Percentiles rank a stretch among this genome's conserved stretches.
Conservation (phyloP, 1,140 invertebrate species). For the Drosophila prosaltans region DNA sequence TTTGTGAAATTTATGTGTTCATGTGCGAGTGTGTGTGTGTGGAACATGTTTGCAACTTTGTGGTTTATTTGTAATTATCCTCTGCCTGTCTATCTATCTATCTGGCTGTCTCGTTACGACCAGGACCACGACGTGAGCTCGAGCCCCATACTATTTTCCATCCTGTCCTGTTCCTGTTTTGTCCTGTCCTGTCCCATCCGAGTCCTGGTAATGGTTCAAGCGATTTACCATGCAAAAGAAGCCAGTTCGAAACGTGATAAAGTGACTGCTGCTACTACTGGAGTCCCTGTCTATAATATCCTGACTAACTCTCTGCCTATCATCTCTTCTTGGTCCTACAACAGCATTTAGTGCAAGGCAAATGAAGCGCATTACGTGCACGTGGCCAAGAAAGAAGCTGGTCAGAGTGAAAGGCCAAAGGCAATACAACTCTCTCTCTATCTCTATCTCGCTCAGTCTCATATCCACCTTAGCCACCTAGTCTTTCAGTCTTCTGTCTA, state of each 20-base stretch:
- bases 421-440: neutral
- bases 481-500: neutral
- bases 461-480: too few species aligned
- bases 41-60: conserved; percentile 78
- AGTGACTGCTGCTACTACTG: conserved; percentile 42
- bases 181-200: conserved; percentile 3
- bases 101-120: conserved; percentile 40
- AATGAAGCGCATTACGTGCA: conserved; percentile 80
- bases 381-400: conserved; percentile 44
- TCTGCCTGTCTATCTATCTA: conserved; percentile 38
- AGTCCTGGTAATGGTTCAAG: conserved; percentile 57
- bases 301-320: conserved; percentile 19
- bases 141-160: neutral
- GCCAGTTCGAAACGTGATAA: conserved; percentile 72
- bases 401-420: conserved; percentile 37
- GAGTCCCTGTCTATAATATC: conserved; percentile 32
- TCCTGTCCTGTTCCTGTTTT: neutral
- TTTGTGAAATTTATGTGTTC: conserved; percentile 49
- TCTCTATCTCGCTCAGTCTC: too few species aligned
- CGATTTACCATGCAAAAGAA: conserved; percentile 68
- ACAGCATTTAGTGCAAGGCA: conserved; percentile 73
- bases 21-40: conserved; percentile 33
- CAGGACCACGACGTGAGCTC: conserved; percentile 57
- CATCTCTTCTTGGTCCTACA: conserved; percentile 30
- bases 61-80: conserved; percentile 80